Evolutionary conservation across 2,113 vertebrate species (phyloP), one percentile per base, ranked within the genome.

Genomic region (Tor tambroides): DNA sequence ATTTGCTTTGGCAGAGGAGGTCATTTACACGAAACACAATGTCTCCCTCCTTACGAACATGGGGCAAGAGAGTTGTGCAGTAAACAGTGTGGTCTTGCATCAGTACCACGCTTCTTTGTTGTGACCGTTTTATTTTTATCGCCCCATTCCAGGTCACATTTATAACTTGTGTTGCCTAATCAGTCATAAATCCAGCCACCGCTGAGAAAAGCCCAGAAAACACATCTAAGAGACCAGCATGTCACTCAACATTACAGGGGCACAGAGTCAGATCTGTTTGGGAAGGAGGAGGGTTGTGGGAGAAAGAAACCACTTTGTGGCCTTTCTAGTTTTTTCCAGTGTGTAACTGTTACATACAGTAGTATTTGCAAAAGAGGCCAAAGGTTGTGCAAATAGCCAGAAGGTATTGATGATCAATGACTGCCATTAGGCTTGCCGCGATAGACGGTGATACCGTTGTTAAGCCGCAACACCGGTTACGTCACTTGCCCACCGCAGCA

Each of bases 1-100:
- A 91, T 94, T 94, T 94, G 84, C 89, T 89, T 92, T 93, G 92
- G 93, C 88, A 90, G 71, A 82, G 88, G 89, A 90, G 92, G 94
- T 91, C 89, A 91, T 89, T 59, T 84, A 90, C 91, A 88, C 83
- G 89, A 89, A 93, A 91, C 90, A 95, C 93, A 94, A 91, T 90
- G 87, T 85, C 85, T 88, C 83, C 59, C 78, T 88, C 87, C 80
- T 88, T 85, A 83, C 1, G 28, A 30, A 83, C n/a, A 59, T 41
- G 83, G 46, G 41, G 14, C n/a, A 59, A 65, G 30, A 19, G 17
- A 59, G 46, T 21, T 65, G 56, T 41, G 43, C 14, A 26, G 46
- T 80, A 88, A 87, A 80, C 84, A 26, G 17, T 30, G 30, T 85
- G 43, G 56, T 81, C 74, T 71, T 23, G 15, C 49, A 26, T 87